These are phyloP conservation scores for Marisa cornuarietis DNA, from an alignment of 1,140 invertebrate species.

Conservation along the genomic window DNA sequence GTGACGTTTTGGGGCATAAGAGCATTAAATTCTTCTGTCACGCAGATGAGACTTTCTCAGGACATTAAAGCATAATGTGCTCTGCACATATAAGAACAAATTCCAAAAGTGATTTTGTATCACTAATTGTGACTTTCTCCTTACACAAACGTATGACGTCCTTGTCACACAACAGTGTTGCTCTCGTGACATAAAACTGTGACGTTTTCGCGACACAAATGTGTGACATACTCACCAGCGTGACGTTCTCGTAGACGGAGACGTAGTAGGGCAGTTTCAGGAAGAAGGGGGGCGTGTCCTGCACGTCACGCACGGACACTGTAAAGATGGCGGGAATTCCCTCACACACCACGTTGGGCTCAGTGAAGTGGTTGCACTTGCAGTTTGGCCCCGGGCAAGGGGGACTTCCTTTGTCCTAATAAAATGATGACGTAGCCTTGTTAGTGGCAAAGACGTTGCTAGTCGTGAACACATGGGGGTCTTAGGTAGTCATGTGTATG, in stretches of 20 bases:
- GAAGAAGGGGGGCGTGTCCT: slow-evolving; percentile 44
- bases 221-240: slow-evolving; percentile 13
- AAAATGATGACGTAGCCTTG: not conserved
- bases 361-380: slow-evolving; percentile 12
- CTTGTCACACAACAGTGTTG: too few relatives aligned
- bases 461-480: slow-evolving; percentile 27
- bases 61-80: too few relatives aligned
- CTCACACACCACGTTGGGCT: not conserved
- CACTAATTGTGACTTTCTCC: too few relatives aligned
- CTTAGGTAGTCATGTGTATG: slow-evolving; percentile 27
- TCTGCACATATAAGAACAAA: too few relatives aligned
- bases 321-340: slow-evolving; percentile 29
- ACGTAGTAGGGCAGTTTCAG: slow-evolving; percentile 31
- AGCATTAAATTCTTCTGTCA: too few relatives aligned
- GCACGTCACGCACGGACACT: slow-evolving; percentile 39
- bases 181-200: too few relatives aligned
- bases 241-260: slow-evolving; percentile 27
- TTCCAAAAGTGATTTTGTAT: too few relatives aligned
- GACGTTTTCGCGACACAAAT: too few relatives aligned
- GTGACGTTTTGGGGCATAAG: too few relatives aligned
- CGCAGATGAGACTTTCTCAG: too few relatives aligned
- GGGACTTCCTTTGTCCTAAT: slow-evolving; percentile 22
- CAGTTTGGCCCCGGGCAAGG: slow-evolving; percentile 19
- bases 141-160: too few relatives aligned
- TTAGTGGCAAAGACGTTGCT: too few relatives aligned